Percentiles rank a stretch among this genome's conserved stretches.
Conservation (phyloP, 2,113 vertebrate species). For the Prunella fulvescens region DNA sequence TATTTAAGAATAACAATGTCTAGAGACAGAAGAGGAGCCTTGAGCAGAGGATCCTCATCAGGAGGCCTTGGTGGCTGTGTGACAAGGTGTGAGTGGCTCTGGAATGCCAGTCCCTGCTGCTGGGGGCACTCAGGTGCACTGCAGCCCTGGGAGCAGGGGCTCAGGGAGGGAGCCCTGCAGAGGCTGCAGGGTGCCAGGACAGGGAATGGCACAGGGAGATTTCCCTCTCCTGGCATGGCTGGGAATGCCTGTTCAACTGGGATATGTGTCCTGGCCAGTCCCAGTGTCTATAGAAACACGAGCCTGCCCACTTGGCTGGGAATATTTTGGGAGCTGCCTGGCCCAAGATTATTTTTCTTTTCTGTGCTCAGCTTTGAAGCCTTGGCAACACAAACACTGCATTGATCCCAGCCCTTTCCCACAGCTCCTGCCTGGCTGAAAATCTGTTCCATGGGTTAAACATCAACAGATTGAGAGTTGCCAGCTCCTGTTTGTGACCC, state of each 20-base stretch:
- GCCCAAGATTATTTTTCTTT: background rate
- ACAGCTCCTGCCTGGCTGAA: background rate
- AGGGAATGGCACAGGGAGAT: background rate
- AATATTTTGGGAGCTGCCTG: background rate
- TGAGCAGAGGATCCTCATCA: background rate
- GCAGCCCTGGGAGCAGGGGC: background rate
- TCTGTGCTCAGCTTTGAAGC: background rate
- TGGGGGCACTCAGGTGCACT: background rate
- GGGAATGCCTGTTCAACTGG: background rate
- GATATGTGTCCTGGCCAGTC: background rate
- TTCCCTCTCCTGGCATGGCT: too few species aligned
- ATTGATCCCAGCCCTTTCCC: background rate
- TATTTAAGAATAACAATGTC: background rate
- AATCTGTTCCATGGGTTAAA: background rate
- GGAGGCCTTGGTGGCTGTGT: background rate
- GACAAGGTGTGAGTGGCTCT: background rate
- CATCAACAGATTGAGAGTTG: background rate
- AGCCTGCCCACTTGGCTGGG: background rate
- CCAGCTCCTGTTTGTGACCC: background rate
- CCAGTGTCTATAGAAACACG: accelerated
- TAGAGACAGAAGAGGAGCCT: background rate
- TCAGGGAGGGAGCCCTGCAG: background rate
- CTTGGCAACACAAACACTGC: background rate
- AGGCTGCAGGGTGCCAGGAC: background rate
- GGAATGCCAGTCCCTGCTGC: background rate